Evolutionary conservation across 2,888 invertebrate genomes (phyloP).

Genomic region (Cartodere bifasciata): DNA sequence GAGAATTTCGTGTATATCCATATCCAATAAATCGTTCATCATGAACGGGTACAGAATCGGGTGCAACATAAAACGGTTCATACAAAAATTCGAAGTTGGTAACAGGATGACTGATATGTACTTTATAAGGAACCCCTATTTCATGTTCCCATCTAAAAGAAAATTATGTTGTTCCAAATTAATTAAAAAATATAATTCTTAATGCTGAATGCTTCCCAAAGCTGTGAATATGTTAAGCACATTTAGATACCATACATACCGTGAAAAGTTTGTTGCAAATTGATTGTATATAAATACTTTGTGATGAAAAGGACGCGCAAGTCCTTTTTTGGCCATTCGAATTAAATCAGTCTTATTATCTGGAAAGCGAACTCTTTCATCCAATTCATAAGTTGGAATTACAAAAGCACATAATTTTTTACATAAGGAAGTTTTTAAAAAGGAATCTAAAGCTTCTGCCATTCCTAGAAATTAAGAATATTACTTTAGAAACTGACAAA

Average conservation of each 20-base stretch:
- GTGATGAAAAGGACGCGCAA: conserved; percentile 81
- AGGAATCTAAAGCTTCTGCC: conserved; percentile 55
- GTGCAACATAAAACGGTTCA: conserved; percentile 83
- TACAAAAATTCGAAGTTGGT: conserved; percentile 76
- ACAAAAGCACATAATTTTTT: conserved; percentile 68
- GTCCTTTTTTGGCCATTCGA: conserved; percentile 59
- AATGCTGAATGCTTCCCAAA: not conserved
- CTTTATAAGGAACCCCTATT: conserved; percentile 44
- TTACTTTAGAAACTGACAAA: too few relatives aligned
- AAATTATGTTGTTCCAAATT: too few relatives aligned
- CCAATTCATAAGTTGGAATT: conserved; percentile 81
- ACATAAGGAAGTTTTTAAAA: conserved; percentile 43
- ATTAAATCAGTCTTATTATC: conserved; percentile 68
- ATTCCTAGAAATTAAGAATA: too few relatives aligned
- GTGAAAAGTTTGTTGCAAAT: conserved; percentile 80
- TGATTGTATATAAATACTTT: conserved; percentile 89
- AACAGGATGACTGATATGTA: conserved; percentile 73
- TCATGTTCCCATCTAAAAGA: conserved; percentile 46
- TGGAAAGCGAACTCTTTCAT: conserved; percentile 66
- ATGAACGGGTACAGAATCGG: conserved; percentile 69
- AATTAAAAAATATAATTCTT: not conserved
- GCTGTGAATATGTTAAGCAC: not conserved
- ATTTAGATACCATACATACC: too few relatives aligned
- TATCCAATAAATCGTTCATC: conserved; percentile 85
- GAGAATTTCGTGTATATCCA: conserved; percentile 84